Percentiles rank a stretch among this genome's conserved stretches.
Evolutionary conservation across 2,113 vertebrate species (phyloP).

Genomic region (Cavia aperea): DNA sequence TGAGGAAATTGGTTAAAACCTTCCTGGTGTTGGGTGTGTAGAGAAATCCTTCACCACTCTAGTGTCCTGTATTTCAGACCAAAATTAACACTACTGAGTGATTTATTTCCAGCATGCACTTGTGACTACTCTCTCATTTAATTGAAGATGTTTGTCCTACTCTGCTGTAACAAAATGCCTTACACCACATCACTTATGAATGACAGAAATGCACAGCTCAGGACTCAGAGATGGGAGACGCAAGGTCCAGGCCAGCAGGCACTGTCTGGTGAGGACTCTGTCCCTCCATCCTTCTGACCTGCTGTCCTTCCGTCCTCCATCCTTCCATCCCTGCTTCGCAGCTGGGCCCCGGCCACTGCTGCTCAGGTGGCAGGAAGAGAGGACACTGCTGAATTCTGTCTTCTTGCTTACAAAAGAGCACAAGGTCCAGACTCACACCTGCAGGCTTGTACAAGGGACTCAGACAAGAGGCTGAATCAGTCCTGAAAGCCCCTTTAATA

Average conservation of each 20-base stretch:
- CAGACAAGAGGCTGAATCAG: not conserved
- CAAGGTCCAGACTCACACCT: too few species aligned
- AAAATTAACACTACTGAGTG: not conserved
- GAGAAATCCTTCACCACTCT: rapidly evolving
- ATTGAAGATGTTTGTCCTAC: not conserved
- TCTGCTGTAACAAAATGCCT: not conserved
- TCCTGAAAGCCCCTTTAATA: too few species aligned
- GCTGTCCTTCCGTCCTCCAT: too few species aligned
- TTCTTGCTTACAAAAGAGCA: not conserved
- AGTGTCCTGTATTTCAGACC: not conserved
- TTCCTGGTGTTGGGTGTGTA: not conserved
- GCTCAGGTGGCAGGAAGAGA: not conserved
- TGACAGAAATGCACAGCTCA: not conserved
- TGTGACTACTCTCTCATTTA: not conserved
- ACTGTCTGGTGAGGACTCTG: not conserved
- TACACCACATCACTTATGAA: too few species aligned
- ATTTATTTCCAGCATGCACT: not conserved
- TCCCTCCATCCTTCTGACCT: not conserved
- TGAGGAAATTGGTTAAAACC: not conserved
- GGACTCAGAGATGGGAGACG: rapidly evolving
- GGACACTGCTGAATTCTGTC: not conserved
- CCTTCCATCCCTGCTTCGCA: too few species aligned
- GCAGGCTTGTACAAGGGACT: not conserved
- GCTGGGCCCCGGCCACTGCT: not conserved
- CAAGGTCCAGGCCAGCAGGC: too few species aligned